Evolutionary conservation across 1,140 invertebrate genomes (phyloP).

Genomic region (Drusus annulatus): DNA sequence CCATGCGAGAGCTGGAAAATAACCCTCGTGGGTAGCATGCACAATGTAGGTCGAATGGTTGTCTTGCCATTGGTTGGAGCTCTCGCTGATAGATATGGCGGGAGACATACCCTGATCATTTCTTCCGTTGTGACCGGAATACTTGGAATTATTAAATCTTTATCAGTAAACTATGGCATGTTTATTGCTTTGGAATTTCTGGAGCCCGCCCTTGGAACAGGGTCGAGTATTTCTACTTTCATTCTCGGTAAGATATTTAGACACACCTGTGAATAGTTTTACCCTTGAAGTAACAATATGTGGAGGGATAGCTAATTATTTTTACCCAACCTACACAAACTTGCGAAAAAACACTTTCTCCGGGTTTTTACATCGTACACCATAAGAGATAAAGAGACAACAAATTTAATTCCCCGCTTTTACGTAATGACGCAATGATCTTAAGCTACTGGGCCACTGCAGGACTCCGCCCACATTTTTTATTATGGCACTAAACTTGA

Average conservation of each 20-base stretch:
- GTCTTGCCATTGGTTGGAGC: conserved; percentile 78
- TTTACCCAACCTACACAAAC: too few species aligned
- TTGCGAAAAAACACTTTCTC: too few species aligned
- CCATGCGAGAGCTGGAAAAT: conserved; percentile 77
- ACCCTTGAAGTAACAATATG: too few species aligned
- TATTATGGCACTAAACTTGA: too few species aligned
- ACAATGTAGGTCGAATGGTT: conserved; percentile 80
- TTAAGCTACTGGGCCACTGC: too few species aligned
- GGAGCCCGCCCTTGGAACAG: conserved; percentile 72
- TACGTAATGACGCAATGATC: too few species aligned
- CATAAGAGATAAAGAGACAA: too few species aligned
- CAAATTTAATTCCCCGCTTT: too few species aligned
- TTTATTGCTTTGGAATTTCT: conserved; percentile 78
- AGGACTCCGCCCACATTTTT: too few species aligned
- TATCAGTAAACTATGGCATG: conserved; percentile 77
- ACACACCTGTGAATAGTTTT: too few species aligned
- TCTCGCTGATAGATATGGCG: conserved; percentile 77
- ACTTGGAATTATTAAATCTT: conserved; percentile 77
- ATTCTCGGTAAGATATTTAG: conserved; percentile 63
- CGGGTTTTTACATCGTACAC: too few species aligned
- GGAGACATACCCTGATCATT: conserved; percentile 75
- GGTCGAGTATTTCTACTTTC: conserved; percentile 65
- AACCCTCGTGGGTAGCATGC: conserved; percentile 79
- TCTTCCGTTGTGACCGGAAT: conserved; percentile 73
- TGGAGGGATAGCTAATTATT: too few species aligned